Evolutionary conservation across 2,888 invertebrate genomes (phyloP), one percentile per base, ranked within the genome.

Genomic region (Agonopterix subpropinquella): DNA sequence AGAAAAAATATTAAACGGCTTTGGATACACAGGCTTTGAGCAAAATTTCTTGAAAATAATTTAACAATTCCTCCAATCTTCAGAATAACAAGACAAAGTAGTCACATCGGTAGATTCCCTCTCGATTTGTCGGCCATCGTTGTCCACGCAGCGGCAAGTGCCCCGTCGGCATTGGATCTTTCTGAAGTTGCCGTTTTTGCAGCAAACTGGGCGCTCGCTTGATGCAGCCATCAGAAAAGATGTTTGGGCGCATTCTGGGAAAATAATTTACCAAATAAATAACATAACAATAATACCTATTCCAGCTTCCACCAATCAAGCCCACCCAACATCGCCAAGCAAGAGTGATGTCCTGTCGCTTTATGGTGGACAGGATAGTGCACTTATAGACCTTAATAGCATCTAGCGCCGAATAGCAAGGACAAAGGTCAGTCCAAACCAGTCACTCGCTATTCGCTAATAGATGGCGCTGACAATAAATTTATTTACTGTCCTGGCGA

Each of bases 171-270:
- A 93, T 63, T 93, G 93, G 45, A 91, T 78, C 4, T 64, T 61
- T 47, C 90, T 77, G 65, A 91, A 94, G 67, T 92, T 93, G 10
- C 94, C 94, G 67, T 92, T 92, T 7, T 66, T 61, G 58, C 90
- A 90, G 63, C 93, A 94, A 0, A 80, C 70, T 0, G 92, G 92
- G 44, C 80, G 70, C 55, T 89, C 88, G 1, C 62, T 57, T 0
- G 82, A 77, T 44, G 74, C 67, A 0, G 67, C 62, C 72, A 92
- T 76, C 8, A 90, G 49, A 15, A 76, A 59, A 2, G 78, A 67
- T 0, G 92, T 90, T 64, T 90, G 73, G 0, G 92, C 92, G 64
- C 93, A 94, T 70, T 92, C 93, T 93, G 71, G 11, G 77, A 74
- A 53, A 41, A 15, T n/a, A 9, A 39, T n/a, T 39, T 39, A 39